phyloP scores from a whole-genome alignment of 2,797 vertebrate species.

The Hozukius guyotensis region DNA sequence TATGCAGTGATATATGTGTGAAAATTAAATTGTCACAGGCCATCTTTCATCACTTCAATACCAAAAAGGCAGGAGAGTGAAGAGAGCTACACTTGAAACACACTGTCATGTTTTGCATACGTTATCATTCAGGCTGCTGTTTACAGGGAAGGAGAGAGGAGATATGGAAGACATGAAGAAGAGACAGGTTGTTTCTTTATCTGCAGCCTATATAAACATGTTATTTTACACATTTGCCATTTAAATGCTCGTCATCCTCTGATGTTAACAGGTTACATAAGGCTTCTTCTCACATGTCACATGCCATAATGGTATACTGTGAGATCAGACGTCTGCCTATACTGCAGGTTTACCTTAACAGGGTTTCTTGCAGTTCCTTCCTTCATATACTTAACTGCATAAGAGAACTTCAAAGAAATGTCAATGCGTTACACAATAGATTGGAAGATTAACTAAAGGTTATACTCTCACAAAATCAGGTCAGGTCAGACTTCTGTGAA shows the following conservation, averaged over 20 bases:
- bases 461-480: too few relatives aligned
- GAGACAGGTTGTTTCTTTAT: constrained; percentile 6
- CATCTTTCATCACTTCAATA: constrained; percentile 35
- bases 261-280: constrained; percentile 9
- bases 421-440: too few relatives aligned
- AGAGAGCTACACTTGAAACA: constrained; percentile 39
- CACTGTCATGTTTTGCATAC: constrained; percentile 32
- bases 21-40: constrained; percentile 37
- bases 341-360: too few relatives aligned
- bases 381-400: too few relatives aligned
- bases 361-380: neutral
- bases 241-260: neutral
- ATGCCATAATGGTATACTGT: neutral
- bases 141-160: constrained; percentile 2
- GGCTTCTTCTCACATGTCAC: neutral
- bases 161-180: neutral
- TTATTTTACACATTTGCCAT: constrained; percentile 3
- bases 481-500: too few relatives aligned
- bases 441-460: too few relatives aligned
- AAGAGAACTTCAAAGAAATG: too few relatives aligned
- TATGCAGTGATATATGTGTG: constrained; percentile 26
- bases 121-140: constrained; percentile 11
- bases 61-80: constrained; percentile 20
- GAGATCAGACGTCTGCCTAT: neutral
- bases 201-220: neutral